These are phyloP conservation scores for Scomber colias DNA, from an alignment of 2,113 vertebrate species.

Conservation along the genomic window DNA sequence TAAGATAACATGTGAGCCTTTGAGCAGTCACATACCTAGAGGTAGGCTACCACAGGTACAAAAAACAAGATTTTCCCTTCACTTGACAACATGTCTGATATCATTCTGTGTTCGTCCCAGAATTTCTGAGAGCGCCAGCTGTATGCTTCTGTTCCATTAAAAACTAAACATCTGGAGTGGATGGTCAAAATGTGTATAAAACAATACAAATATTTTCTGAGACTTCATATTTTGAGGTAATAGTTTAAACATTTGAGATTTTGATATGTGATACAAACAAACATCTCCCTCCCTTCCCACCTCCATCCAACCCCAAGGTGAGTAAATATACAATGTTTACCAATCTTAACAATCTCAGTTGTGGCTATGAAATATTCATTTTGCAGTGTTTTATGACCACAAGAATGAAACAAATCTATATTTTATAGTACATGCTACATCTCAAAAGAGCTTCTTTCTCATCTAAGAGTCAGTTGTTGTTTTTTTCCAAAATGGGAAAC, in stretches of 20 bases:
- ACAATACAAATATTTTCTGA: neutral
- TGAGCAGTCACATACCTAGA: neutral
- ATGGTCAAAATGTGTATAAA: conserved; percentile 8
- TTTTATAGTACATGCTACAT: conserved; percentile 6
- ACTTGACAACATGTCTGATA: conserved; percentile 17
- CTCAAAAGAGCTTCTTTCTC: neutral
- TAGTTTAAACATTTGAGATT: no score
- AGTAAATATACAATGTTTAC: no score
- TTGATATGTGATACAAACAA: no score
- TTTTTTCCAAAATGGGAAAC: neutral
- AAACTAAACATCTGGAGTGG: neutral
- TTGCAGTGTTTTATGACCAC: neutral
- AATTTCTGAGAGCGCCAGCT: neutral
- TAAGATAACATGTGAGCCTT: neutral
- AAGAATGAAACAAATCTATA: conserved; percentile 21
- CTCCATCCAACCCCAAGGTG: no score
- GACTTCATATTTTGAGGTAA: no score
- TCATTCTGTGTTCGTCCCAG: conserved; percentile 22
- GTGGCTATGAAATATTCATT: conserved; percentile 25
- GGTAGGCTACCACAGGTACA: neutral
- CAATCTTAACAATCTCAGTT: no score
- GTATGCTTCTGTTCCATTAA: neutral
- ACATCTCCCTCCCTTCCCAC: no score
- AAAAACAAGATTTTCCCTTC: conserved; percentile 8
- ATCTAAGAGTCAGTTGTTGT: neutral